phyloP scores from a whole-genome alignment of 2,113 vertebrate genomes.

The Antechinus flavipes region DNA sequence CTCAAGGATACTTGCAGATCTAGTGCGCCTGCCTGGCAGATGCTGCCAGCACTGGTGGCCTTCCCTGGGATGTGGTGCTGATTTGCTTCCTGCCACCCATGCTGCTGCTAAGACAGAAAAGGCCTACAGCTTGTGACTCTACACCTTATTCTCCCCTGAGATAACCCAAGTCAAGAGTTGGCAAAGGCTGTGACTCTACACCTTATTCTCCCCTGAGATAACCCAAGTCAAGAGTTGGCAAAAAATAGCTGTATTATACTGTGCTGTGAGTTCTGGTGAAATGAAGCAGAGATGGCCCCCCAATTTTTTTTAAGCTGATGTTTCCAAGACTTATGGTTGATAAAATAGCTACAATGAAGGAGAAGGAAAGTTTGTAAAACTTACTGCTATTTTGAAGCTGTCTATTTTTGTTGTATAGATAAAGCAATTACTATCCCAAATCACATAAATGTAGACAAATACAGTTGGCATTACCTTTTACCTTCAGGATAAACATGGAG shows the following conservation, averaged over 20 bases:
- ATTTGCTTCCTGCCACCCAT: not conserved
- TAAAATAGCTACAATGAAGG: not conserved
- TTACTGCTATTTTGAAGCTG: not conserved
- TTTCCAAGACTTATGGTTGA: not conserved
- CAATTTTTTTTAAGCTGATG: not conserved
- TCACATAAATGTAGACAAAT: not conserved
- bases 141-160: no score
- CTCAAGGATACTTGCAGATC: not conserved
- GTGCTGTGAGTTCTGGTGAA: no score
- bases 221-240: no score
- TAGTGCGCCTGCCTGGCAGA: not conserved
- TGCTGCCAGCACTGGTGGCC: rapidly evolving
- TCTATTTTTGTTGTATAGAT: not conserved
- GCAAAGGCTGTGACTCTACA: not conserved
- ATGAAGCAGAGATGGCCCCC: not conserved
- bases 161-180: no score
- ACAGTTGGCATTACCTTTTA: not conserved
- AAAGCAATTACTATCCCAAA: not conserved
- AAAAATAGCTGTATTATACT: not conserved
- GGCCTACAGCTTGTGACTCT: not conserved
- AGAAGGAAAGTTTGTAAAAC: not conserved
- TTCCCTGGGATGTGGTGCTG: not conserved
- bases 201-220: no score
- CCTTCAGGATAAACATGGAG: not conserved
- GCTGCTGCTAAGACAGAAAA: not conserved